Evolutionary conservation across 92 coral and sea anemone species (phyloP), one percentile per base, ranked within the genome.

Genomic region (Hydrozoanthus gracilis): DNA sequence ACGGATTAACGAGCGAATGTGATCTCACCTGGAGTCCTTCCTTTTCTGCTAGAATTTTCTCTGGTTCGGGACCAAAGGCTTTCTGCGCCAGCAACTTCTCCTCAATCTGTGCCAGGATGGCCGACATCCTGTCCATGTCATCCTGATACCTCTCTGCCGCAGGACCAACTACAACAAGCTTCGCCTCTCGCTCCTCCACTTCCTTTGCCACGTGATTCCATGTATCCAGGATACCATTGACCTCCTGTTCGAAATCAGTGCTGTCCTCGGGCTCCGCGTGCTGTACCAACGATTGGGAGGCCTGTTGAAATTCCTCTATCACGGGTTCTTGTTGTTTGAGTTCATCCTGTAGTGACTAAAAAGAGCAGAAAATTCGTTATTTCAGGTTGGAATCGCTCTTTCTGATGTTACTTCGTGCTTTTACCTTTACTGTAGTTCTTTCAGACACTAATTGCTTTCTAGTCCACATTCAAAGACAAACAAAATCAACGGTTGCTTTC

Each of bases 31-130:
- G 83, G 18, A 95, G 20, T 52, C 70, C 90, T 67, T 91, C 92
- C 13, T 90, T 70, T 71, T 96, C 98, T 9, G 88, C 91, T 17
- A 20, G 47, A 56, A 96, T 90, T 48, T 83, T 88, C 44, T 95
- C 89, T 2, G 98, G 97, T 86, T 96, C 97, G 12, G 96, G 94
- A 16, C 98, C 99, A 82, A 93, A 88, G 7, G 96, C 98, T 79
- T 92, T 93, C 87, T 88, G 95, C 1, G 78, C 92, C 49, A 82
- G 87, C 84, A 95, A 44, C 79, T 87, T 92, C 87, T 87, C 84
- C 56, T 96, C 99, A 9, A 94, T 73, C 52, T 90, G 87, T 44
- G 90, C 82, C 83, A 95, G 83, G 52, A 96, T 90, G 54, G 87
- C 83, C n/a, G 94, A 90, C 18, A 96, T 89, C 51, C 86, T 74